Evolutionary conservation across 2,888 invertebrate genomes (phyloP), one percentile per base, ranked within the genome.

Genomic region (Melanotus villosus): DNA sequence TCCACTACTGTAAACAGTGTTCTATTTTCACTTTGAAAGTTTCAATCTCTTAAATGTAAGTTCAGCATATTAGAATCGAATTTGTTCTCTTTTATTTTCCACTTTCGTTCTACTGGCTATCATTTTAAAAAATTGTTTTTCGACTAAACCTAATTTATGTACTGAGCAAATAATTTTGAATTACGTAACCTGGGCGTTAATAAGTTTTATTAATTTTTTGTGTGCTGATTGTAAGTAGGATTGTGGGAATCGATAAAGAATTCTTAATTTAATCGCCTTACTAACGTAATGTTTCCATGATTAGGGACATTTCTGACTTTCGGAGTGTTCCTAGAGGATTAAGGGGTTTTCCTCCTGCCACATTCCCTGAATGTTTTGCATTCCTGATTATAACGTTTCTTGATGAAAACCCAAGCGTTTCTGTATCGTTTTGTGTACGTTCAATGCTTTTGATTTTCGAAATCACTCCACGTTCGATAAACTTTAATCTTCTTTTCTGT

Each of bases 321-420:
- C 14, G 18, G 56, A 34, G 41, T 41, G 38, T 41, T 58, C 41
- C 58, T 58, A 38, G 38, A 38, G 36, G 58, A 34, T 56, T 56
- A 21, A 10, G 47, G 23, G 47, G 56, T 18, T 58, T 58, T 38
- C 12, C 58, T 58, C 12, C 41, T 41, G 23, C 41, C 58, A 41
- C 58, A 58, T 58, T 58, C 58, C 30, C 23, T 58, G 41, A 58
- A 41, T 41, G 36, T 58, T 58, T 58, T 58, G 58, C 58, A 58
- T 58, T 58, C 41, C 58, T 36, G 58, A 58, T 58, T 58, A 58
- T 41, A 18, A 21, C 36, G 21, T 41, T 41, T 58, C 58, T 58
- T 58, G 38, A 58, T 58, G 58, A 58, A 58, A 58, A 41, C 38
- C 41, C 23, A 26, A 26, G 21, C 41, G 41, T 41, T 58, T 36